These are phyloP conservation scores for Chloroclysta siterata DNA, from an alignment of 2,888 invertebrate genomes.

Conservation along the genomic window DNA sequence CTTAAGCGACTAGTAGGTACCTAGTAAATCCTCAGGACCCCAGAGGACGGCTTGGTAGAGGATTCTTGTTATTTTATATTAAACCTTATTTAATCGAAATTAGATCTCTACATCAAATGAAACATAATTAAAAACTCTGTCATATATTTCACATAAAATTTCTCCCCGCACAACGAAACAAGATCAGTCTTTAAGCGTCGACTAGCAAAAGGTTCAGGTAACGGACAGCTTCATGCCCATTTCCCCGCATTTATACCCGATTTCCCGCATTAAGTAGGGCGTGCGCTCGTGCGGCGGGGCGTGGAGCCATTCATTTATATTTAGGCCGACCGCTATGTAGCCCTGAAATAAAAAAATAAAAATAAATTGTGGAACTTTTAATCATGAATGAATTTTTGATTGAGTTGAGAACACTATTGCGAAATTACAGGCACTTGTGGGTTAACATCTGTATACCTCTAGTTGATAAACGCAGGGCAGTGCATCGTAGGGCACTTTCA, in stretches of 20 bases:
- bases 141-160: constrained; percentile 24
- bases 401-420: too few relatives aligned
- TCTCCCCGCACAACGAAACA: constrained; percentile 18
- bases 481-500: too few relatives aligned
- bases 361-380: background rate
- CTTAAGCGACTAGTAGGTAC: too few relatives aligned
- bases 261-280: constrained; percentile 86
- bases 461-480: too few relatives aligned
- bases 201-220: constrained; percentile 49
- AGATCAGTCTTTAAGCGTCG: constrained; percentile 14
- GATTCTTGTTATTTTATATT: too few relatives aligned
- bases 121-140: constrained; percentile 5
- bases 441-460: too few relatives aligned
- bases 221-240: constrained; percentile 69
- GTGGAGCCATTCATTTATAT: constrained; percentile 79
- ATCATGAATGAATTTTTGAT: too few relatives aligned
- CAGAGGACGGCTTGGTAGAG: too few relatives aligned
- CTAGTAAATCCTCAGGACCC: too few relatives aligned
- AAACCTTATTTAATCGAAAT: too few relatives aligned
- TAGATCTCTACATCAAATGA: too few relatives aligned
- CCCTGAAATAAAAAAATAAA: constrained; percentile 52
- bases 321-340: constrained; percentile 83
- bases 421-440: too few relatives aligned
- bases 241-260: constrained; percentile 77
- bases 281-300: constrained; percentile 85